A percentile compares a stretch with the other conserved stretches of the same genome.
Evolutionary conservation across 1,140 invertebrate genomes (phyloP).

Genomic region (Plectus sambesii): DNA sequence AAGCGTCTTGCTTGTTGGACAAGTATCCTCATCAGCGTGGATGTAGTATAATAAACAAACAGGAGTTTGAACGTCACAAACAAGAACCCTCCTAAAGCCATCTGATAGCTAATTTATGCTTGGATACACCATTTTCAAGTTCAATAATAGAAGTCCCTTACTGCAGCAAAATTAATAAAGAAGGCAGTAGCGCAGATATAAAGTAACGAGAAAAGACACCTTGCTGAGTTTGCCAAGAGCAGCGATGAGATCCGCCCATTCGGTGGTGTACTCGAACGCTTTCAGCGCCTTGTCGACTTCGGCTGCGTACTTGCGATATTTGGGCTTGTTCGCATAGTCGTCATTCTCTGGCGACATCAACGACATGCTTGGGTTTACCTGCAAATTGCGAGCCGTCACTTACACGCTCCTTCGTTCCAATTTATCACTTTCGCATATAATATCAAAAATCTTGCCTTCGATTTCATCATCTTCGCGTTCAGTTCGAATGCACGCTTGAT

Average conservation of each 20-base stretch:
- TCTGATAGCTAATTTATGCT: too few relatives aligned
- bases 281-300: conserved; percentile 77
- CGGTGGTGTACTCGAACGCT: conserved; percentile 78
- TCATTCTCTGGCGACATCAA: too few relatives aligned
- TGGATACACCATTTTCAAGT: neutral
- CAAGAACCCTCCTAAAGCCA: neutral
- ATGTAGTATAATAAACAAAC: neutral
- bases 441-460: too few relatives aligned
- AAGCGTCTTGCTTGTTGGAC: too few relatives aligned
- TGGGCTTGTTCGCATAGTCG: too few relatives aligned
- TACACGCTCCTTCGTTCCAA: too few relatives aligned
- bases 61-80: neutral
- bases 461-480: too few relatives aligned
- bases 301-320: conserved; percentile 64
- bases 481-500: too few relatives aligned
- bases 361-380: too few relatives aligned
- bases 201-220: conserved; percentile 49
- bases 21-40: too few relatives aligned
- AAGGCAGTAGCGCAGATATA: neutral
- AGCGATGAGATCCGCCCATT: conserved; percentile 88
- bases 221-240: conserved; percentile 82
- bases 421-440: too few relatives aligned
- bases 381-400: too few relatives aligned
- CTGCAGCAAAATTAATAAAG: conserved; percentile 2
- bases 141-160: neutral